phyloP scores from a whole-genome alignment of 2,113 vertebrate species.

The Thryonomys swinderianus region DNA sequence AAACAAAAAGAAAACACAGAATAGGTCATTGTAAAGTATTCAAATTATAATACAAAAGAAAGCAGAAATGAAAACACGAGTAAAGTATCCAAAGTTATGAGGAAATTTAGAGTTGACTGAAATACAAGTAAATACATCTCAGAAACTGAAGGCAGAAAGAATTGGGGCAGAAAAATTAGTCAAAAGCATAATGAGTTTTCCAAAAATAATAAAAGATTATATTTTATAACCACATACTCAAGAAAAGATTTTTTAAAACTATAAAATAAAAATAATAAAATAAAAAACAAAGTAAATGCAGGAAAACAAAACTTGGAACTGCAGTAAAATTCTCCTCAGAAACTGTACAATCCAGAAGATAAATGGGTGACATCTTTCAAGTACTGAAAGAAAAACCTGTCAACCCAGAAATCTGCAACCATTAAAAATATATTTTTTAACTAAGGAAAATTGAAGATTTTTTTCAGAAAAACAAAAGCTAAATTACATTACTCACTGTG shows the following conservation, averaged over 20 bases:
- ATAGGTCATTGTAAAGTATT: not conserved
- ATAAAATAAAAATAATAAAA: slow-evolving; percentile 29
- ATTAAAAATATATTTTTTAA: slow-evolving; percentile 38
- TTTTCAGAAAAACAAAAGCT: slow-evolving; percentile 25
- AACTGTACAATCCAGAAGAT: slow-evolving; percentile 22
- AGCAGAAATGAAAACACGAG: not conserved
- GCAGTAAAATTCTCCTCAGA: slow-evolving; percentile 3
- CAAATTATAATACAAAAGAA: slow-evolving; percentile 31
- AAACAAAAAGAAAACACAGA: not conserved
- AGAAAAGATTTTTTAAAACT: slow-evolving; percentile 7
- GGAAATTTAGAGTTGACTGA: not conserved
- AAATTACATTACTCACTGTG: slow-evolving; percentile 14
- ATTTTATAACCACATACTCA: not conserved
- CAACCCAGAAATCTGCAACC: not conserved
- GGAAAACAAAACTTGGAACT: not conserved
- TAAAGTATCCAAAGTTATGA: not conserved
- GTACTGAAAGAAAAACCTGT: slow-evolving; percentile 15
- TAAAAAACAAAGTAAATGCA: not conserved
- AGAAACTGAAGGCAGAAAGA: not conserved
- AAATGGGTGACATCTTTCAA: not conserved
- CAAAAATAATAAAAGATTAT: slow-evolving; percentile 38
- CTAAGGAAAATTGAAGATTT: slow-evolving; percentile 8
- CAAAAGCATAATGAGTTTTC: not conserved
- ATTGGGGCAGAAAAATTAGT: not conserved
- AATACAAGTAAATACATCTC: slow-evolving; percentile 1